Percentiles rank a stretch among this genome's conserved stretches.
These are phyloP conservation scores for Morpho deidamia DNA, from an alignment of 2,888 invertebrate genomes.

Conservation along the genomic window DNA sequence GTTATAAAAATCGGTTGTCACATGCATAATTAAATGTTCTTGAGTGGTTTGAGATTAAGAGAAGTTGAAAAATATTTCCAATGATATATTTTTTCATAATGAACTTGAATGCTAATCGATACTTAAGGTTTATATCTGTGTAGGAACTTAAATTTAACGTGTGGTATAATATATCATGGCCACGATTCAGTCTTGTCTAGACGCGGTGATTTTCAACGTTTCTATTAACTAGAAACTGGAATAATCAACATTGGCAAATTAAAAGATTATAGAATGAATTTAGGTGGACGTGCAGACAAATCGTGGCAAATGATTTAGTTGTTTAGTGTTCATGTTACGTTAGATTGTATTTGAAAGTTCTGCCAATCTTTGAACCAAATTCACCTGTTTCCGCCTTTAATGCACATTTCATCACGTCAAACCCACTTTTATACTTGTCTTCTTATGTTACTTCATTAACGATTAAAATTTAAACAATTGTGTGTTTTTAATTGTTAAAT, in stretches of 20 bases:
- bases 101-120: constrained; percentile 74
- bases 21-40: constrained; percentile 76
- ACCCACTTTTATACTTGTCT: constrained; percentile 40
- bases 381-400: constrained; percentile 59
- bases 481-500: constrained; percentile 38
- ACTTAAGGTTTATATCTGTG: constrained; percentile 76
- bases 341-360: constrained; percentile 67
- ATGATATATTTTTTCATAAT: constrained; percentile 78
- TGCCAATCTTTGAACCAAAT: constrained; percentile 46
- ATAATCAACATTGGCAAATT: neutral
- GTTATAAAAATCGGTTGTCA: constrained; percentile 75
- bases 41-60: constrained; percentile 71
- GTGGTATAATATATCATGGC: constrained; percentile 64
- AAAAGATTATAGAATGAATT: neutral
- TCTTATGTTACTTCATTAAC: constrained; percentile 23
- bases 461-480: constrained; percentile 21
- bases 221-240: constrained; percentile 1
- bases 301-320: constrained; percentile 65
- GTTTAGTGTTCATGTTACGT: constrained; percentile 76
- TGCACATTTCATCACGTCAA: constrained; percentile 56
- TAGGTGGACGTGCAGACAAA: constrained; percentile 35
- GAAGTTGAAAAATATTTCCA: constrained; percentile 76
- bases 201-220: constrained; percentile 15
- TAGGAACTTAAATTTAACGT: constrained; percentile 73
- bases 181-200: constrained; percentile 40